A percentile compares a stretch with the other conserved stretches of the same genome.
Evolutionary conservation across 2,797 vertebrate species (phyloP).

Genomic region (Hozukius guyotensis): DNA sequence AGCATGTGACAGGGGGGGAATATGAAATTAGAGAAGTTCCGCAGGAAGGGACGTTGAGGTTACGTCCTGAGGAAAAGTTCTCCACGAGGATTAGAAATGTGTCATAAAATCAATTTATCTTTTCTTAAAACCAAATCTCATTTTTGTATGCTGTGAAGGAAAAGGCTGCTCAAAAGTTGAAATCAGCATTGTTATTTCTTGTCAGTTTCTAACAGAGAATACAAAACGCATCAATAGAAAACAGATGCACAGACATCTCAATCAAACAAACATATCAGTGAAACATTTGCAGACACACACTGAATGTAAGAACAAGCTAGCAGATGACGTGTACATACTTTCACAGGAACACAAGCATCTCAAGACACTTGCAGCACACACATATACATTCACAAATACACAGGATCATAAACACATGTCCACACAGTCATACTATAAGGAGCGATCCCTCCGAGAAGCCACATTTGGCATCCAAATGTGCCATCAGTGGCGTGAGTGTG

Average conservation of each 20-base stretch:
- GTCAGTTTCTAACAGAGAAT: neutral
- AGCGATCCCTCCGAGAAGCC: slow-evolving; percentile 24
- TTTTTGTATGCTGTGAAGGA: neutral
- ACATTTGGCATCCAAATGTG: slow-evolving; percentile 52
- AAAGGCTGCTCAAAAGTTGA: neutral
- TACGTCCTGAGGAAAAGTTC: neutral
- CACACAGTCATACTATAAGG: neutral
- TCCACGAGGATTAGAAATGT: neutral
- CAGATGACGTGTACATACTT: neutral
- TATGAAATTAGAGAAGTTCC: slow-evolving; percentile 20
- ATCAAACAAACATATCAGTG: neutral
- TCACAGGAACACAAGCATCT: neutral
- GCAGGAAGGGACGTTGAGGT: neutral
- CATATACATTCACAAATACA: neutral
- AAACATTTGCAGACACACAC: neutral
- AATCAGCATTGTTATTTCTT: neutral
- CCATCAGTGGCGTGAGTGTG: slow-evolving; percentile 42
- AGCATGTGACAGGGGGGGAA: slow-evolving; percentile 24
- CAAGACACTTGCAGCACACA: neutral
- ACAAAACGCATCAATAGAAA: neutral
- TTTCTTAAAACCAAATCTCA: neutral
- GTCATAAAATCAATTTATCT: neutral
- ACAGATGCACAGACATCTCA: neutral
- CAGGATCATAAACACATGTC: neutral
- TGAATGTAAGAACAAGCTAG: neutral